Evolutionary conservation across 23 tunicate species (phyloP), one percentile per base, ranked within the genome.

Genomic region (Halocynthia roretzi): DNA sequence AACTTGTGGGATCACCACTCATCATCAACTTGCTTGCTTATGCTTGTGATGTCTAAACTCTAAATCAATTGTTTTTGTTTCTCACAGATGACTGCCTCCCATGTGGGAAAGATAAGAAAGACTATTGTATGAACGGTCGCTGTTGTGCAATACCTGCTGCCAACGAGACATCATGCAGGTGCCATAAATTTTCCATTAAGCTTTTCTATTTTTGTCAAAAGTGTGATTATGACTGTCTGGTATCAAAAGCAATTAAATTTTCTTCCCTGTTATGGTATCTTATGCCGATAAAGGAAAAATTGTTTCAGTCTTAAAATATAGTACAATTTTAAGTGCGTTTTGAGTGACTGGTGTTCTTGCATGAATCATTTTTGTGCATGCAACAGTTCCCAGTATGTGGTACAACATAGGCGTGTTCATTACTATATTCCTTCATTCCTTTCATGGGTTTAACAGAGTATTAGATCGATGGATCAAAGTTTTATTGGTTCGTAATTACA

Each of bases 161-260:
- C 12, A 54, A 74, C 56, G 78, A 74, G 31, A 74, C 64, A 14
- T 52, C 55, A 19, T 74, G 78, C 56, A 53, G 78, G 78, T 74
- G 63, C 15, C 17, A 58, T n/a, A 58, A 58, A 58, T 15, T 58
- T n/a, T 58, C 17, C 17, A 58, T n/a, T 4, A 58, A 58, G 63
- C 17, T 4, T 14, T 58, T 58, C 17, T 58, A n/a, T n/a, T n/a
- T n/a, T 15, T 14, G 17, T 58, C 15, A 14, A 15, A 58, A 58
- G 17, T 58, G 2, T 58, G 63, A 58, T 58, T 14, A 58, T 58
- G 70, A 48, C 70, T 65, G 70, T 15, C 70, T 65, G 70, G 70
- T 65, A 65, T 65, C 48, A 6, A 20, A 65, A 20, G 70, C 70
- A 65, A 20, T 65, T 48, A 65, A 8, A 20, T 65, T 65, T 65